Percentiles rank a stretch among this genome's conserved stretches.
These are phyloP conservation scores for Platanista minor DNA, from an alignment of 2,113 vertebrate species.

Conservation along the genomic window DNA sequence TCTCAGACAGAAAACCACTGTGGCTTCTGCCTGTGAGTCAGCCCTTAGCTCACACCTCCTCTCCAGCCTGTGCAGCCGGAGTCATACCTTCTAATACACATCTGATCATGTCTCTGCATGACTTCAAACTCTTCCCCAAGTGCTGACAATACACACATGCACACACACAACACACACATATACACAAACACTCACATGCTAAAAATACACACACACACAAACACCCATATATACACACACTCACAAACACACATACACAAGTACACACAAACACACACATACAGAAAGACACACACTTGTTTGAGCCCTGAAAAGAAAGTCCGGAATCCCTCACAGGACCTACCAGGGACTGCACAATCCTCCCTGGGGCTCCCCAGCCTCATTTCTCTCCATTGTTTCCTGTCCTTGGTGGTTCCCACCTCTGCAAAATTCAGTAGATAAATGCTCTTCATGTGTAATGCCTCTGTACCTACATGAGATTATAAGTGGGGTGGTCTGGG, in stretches of 20 bases:
- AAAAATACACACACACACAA: background rate
- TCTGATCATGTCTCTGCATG: background rate
- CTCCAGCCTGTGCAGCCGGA: background rate
- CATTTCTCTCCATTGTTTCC: background rate
- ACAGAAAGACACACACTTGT: background rate
- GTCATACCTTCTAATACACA: background rate
- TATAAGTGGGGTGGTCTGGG: background rate
- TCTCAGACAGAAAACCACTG: background rate
- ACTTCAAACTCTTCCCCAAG: background rate
- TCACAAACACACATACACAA: background rate
- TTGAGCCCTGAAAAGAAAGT: background rate
- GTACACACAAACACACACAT: background rate
- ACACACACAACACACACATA: background rate
- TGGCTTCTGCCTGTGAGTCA: background rate
- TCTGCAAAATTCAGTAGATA: background rate
- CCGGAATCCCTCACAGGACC: background rate
- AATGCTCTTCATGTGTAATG: no score
- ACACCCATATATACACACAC: background rate
- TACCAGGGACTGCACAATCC: accelerated
- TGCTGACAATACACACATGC: background rate
- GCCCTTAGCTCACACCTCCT: accelerated
- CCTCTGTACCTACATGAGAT: background rate
- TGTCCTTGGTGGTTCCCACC: background rate
- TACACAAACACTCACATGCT: background rate
- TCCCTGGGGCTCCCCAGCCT: background rate